Evolutionary conservation across 2,113 vertebrate species (phyloP).

Genomic region (Gavia stellata): DNA sequence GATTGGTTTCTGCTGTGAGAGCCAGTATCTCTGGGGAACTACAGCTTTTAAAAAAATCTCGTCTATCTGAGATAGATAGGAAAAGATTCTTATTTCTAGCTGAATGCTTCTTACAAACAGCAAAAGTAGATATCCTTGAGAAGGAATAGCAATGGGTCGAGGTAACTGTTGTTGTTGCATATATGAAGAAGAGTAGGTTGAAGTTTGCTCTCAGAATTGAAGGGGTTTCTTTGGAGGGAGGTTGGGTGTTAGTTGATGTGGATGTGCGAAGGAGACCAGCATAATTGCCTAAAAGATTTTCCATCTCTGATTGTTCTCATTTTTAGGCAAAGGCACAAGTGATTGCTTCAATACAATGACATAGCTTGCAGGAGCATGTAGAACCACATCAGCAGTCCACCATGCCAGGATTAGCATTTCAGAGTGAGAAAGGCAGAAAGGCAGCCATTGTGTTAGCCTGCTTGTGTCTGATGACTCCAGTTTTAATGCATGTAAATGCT

Average conservation of each 20-base stretch:
- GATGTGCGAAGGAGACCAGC: background rate
- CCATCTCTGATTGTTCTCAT: background rate
- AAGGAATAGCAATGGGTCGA: background rate
- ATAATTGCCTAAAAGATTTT: background rate
- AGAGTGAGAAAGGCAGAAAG: background rate
- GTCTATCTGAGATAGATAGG: background rate
- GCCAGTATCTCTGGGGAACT: background rate
- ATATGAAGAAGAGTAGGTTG: background rate
- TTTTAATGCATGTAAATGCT: background rate
- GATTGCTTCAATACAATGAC: background rate
- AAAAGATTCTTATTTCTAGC: background rate
- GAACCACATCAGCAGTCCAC: background rate
- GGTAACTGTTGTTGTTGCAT: background rate
- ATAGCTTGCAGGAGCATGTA: background rate
- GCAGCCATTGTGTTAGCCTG: background rate
- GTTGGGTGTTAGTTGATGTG: background rate
- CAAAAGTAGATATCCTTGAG: background rate
- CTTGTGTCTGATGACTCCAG: background rate
- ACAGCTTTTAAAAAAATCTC: background rate
- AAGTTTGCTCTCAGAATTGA: background rate
- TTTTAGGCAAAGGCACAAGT: background rate
- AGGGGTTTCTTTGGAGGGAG: accelerated
- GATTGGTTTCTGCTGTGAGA: background rate
- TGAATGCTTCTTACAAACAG: background rate
- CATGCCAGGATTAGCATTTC: background rate